Base-by-base conservation (phyloP, 1,140 invertebrate species). In the Polypedilum vanderplanki region DNA sequence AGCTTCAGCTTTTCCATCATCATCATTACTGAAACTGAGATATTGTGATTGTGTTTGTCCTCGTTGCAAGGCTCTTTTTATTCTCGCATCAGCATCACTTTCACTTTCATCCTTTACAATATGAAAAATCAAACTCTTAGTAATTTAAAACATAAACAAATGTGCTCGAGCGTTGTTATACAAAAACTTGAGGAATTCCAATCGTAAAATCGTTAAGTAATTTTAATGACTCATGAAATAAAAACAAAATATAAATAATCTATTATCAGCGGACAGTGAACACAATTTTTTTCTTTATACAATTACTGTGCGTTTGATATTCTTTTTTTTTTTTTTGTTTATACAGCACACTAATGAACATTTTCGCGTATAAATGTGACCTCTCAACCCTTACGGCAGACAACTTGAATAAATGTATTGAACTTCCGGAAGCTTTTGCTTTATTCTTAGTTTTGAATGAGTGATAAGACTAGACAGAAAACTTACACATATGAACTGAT, bases 11-110 rank as follows among this genome's bases (percentile, higher is more conserved):
- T 88, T 90, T 15, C 91, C 92, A 33, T 87, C 85, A 77, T 87
- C 81, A 78, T 88, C 86, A 73, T 85, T 84, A 9, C 84, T 85
- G 76, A 90, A 87, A 78, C 88, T 89, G 75, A 93, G 81, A 80
- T 92, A 94, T 79, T 94, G 92, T 7, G 91, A 92, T 78, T 94
- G 92, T 0, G 91, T 93, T 81, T 93, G 92, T 33, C 91, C 91
- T 65, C 89, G 20, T 18, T 70, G 65, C 0, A 18, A 22, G 1
- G 65, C 65, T 22, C 65, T 18, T 70, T 70, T 70, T 10, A 18
- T n/a, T 57, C 46, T 57, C 46, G 46, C 46, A 15, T 57, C 46
- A 57, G 12, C n/a, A 3, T 57, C 46, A 57, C 46, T 57, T 57
- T 57, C 46, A 57, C 4, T n/a, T n/a, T 57, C n/a, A 57, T 57